Percentiles rank a stretch among this genome's conserved stretches.
Conservation (phyloP, 64 coral and sea anemone genomes). For the Montipora foliosa region DNA sequence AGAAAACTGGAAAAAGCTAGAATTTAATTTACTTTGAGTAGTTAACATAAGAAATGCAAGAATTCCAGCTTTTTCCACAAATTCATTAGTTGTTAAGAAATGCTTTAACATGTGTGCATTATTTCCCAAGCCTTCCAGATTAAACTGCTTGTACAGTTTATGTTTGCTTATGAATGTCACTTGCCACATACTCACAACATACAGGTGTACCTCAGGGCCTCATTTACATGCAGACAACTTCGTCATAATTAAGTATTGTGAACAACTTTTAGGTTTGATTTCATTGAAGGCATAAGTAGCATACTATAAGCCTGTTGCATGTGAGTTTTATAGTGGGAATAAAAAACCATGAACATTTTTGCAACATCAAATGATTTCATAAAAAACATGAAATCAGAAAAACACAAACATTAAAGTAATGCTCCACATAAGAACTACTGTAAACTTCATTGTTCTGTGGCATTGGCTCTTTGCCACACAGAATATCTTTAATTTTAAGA, state of each 20-base stretch:
- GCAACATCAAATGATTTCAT: conserved; percentile 3
- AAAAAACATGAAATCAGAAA: not conserved
- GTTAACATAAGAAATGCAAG: no score
- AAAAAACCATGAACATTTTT: conserved; percentile 14
- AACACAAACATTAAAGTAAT: conserved; percentile 8
- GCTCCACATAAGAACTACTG: no score
- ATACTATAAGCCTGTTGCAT: not conserved
- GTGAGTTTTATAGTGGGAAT: not conserved
- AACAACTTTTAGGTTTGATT: conserved; percentile 9
- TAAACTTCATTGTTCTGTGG: no score
- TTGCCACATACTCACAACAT: conserved; percentile 6
- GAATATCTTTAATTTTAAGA: no score
- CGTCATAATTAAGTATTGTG: not conserved
- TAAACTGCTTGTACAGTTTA: not conserved
- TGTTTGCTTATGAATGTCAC: conserved; percentile 13
- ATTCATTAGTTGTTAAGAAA: not conserved
- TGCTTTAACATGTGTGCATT: not conserved
- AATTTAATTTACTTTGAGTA: no score
- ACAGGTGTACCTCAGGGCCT: not conserved
- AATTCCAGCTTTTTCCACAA: no score
- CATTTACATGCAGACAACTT: conserved; percentile 4
- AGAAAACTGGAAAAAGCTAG: conserved; percentile 42
- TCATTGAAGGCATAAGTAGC: not conserved
- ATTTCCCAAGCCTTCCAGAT: conserved; percentile 1
- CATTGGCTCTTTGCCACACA: no score